These are phyloP conservation scores for Dione juno DNA, from an alignment of 2,888 invertebrate genomes.

Conservation along the genomic window DNA sequence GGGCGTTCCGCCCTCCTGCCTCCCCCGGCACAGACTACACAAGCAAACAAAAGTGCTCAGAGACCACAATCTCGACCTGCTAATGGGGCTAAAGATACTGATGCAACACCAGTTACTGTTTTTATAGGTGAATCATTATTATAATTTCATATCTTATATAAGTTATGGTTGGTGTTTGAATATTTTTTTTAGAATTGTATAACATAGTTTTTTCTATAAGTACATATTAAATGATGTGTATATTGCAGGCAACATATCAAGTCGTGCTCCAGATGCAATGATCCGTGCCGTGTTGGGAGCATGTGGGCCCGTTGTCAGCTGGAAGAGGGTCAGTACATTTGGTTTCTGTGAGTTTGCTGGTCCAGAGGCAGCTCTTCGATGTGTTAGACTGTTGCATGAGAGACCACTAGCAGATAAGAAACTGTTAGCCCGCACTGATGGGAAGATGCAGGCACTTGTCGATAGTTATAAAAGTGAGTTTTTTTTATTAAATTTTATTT, in stretches of 20 bases:
- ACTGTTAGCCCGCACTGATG: constrained; percentile 97
- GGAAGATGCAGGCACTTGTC: constrained; percentile 96
- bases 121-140: constrained; percentile 89
- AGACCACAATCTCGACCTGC: constrained; percentile 66
- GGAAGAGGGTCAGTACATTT: constrained; percentile 99
- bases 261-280: constrained; percentile 97
- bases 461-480: constrained; percentile 95
- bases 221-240: background rate
- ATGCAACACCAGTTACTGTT: constrained; percentile 96
- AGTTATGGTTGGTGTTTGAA: too few relatives aligned
- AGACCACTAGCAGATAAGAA: constrained; percentile 96
- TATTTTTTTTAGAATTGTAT: too few relatives aligned
- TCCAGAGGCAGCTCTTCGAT: constrained; percentile 97
- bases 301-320: constrained; percentile 96
- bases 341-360: constrained; percentile 98
- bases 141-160: too few relatives aligned
- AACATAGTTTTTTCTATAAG: too few relatives aligned
- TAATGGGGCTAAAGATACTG: constrained; percentile 73
- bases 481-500: too few relatives aligned
- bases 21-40: constrained; percentile 65
- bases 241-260: constrained; percentile 91
- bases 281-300: constrained; percentile 95
- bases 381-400: constrained; percentile 96
- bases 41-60: constrained; percentile 62
- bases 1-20: constrained; percentile 58